Conservation (phyloP, 2,113 vertebrate genomes). For the Oreocharis arfaki region DNA sequence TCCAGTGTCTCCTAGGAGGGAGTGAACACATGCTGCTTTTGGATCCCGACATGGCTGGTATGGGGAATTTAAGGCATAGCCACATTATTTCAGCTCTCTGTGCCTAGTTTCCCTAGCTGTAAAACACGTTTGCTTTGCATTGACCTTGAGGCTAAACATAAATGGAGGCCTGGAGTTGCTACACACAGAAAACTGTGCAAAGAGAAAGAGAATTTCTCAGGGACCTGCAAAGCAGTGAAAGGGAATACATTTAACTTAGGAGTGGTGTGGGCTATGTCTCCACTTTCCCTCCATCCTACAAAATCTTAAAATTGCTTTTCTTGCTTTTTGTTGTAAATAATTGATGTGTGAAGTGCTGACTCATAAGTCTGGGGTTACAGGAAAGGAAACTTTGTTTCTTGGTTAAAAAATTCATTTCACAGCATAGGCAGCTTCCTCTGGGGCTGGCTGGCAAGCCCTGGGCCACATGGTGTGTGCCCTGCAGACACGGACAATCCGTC, state of each 20-base stretch:
- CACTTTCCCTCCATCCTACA: neutral
- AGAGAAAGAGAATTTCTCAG: neutral
- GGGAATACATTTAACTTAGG: neutral
- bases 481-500: accelerated
- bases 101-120: neutral
- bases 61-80: neutral
- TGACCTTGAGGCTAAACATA: neutral
- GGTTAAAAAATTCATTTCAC: constrained; percentile 59
- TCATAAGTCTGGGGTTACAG: constrained; percentile 68
- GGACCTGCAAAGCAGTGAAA: neutral
- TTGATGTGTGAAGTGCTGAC: constrained; percentile 70
- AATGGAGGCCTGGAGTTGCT: neutral
- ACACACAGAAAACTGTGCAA: neutral
- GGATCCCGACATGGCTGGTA: neutral
- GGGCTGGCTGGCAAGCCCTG: neutral
- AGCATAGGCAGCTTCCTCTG: neutral
- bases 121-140: neutral
- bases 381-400: constrained; percentile 72
- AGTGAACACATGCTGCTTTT: neutral
- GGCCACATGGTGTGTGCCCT: neutral
- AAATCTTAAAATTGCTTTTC: constrained; percentile 11
- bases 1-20: neutral
- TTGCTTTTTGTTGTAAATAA: constrained; percentile 60
- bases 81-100: neutral
- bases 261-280: neutral